These are phyloP conservation scores for Drepana falcataria DNA, from an alignment of 2,888 invertebrate genomes.

Conservation along the genomic window DNA sequence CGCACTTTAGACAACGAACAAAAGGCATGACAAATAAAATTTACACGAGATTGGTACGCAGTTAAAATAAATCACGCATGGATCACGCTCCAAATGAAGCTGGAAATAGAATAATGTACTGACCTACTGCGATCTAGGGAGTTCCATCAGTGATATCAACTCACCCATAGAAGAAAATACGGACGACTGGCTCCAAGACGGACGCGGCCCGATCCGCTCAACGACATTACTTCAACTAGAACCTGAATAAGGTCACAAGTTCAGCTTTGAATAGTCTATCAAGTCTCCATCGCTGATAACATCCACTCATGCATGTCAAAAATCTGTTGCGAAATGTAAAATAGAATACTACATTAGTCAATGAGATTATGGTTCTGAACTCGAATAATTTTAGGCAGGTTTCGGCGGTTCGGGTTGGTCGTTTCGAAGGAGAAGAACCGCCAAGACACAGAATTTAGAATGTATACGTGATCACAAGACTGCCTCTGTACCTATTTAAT, in stretches of 20 bases:
- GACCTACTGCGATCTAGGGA: slow-evolving; percentile 3
- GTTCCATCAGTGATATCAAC: slow-evolving; percentile 33
- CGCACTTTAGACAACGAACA: not conserved
- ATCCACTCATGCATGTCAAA: slow-evolving; percentile 38
- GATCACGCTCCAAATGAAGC: slow-evolving; percentile 24
- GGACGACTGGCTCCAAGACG: slow-evolving; percentile 38
- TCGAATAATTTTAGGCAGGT: no score
- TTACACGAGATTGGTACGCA: not conserved
- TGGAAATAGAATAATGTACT: slow-evolving; percentile 17
- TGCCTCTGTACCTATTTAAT: no score
- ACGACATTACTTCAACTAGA: slow-evolving; percentile 30
- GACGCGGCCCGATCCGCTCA: slow-evolving; percentile 39
- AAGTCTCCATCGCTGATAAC: slow-evolving; percentile 46
- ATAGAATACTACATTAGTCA: no score
- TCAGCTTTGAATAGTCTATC: slow-evolving; percentile 34
- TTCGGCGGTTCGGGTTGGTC: no score
- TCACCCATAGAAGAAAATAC: slow-evolving; percentile 53
- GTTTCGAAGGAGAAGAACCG: no score
- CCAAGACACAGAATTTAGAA: no score
- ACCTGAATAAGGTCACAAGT: slow-evolving; percentile 37
- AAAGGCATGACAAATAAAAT: not conserved
- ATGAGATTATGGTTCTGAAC: no score
- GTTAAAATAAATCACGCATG: not conserved
- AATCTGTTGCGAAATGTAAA: slow-evolving; percentile 8
- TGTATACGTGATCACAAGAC: no score